Evolutionary conservation across 1,140 invertebrate genomes (phyloP).

Genomic region (Diabrotica undecimpunctata): DNA sequence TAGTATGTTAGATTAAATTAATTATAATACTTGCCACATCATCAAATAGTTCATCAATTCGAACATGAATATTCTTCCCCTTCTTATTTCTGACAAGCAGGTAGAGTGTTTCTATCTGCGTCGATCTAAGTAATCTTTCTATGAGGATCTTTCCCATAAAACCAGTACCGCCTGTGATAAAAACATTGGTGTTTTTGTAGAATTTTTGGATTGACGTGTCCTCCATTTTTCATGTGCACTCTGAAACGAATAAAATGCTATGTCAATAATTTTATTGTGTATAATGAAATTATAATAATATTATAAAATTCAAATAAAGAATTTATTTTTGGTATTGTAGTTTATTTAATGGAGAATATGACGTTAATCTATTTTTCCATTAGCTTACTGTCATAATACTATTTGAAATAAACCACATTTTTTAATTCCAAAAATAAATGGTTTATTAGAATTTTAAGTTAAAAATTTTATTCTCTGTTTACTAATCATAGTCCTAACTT

Average conservation of each 20-base stretch:
- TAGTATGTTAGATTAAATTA: too few relatives aligned
- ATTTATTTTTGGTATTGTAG: too few relatives aligned
- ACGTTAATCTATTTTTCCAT: too few relatives aligned
- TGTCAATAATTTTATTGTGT: not conserved
- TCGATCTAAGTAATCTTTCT: conserved; percentile 80
- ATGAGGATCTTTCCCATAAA: conserved; percentile 59
- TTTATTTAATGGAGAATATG: too few relatives aligned
- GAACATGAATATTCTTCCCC: conserved; percentile 55
- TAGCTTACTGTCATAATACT: too few relatives aligned
- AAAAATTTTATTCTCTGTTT: too few relatives aligned
- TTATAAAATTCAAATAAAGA: too few relatives aligned
- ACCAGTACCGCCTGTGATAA: conserved; percentile 42
- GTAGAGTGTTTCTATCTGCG: conserved; percentile 70
- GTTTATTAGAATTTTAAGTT: too few relatives aligned
- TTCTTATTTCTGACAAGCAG: conserved; percentile 76
- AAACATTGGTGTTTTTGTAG: conserved; percentile 33
- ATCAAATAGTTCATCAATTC: conserved; percentile 61
- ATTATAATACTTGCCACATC: conserved; percentile 53
- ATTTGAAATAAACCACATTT: too few relatives aligned
- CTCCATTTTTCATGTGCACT: not conserved
- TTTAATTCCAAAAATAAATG: too few relatives aligned
- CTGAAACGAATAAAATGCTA: not conserved
- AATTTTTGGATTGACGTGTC: conserved; percentile 21
- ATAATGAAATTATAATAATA: too few relatives aligned
- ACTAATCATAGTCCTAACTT: too few relatives aligned